These are phyloP conservation scores for Chiloscyllium plagiosum DNA, from an alignment of 2,113 vertebrate genomes.

Conservation along the genomic window DNA sequence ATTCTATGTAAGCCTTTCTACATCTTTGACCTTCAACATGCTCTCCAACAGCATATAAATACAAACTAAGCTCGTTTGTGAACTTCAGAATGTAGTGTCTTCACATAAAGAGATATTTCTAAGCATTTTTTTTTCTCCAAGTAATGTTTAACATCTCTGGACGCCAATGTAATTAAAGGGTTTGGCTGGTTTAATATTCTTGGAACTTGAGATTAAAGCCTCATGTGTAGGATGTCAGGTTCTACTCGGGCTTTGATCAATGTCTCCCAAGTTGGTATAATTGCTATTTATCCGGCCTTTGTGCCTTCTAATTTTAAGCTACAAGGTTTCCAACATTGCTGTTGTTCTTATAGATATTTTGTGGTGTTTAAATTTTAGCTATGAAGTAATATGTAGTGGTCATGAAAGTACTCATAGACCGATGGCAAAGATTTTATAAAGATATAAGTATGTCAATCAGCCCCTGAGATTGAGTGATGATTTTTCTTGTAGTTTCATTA, in stretches of 20 bases:
- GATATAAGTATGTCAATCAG: neutral
- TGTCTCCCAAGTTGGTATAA: neutral
- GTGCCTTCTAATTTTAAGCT: neutral
- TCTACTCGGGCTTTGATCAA: neutral
- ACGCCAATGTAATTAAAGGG: neutral
- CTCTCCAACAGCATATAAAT: neutral
- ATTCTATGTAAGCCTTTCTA: neutral
- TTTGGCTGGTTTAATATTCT: neutral
- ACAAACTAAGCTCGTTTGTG: neutral
- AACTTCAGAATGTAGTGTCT: neutral
- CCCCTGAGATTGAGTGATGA: neutral
- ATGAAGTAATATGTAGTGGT: neutral
- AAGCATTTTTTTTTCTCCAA: neutral
- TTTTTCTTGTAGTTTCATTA: neutral
- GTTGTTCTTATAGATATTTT: neutral
- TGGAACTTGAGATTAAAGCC: neutral
- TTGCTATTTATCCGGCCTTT: neutral
- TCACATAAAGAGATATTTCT: neutral
- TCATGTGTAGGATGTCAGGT: neutral
- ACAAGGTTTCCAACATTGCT: neutral
- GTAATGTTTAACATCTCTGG: neutral
- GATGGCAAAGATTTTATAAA: neutral
- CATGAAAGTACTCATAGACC: neutral
- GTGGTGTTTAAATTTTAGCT: neutral
- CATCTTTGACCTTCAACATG: neutral